Base-by-base conservation (phyloP, 2,113 vertebrate genomes). In the Nothoprocta perdicaria region DNA sequence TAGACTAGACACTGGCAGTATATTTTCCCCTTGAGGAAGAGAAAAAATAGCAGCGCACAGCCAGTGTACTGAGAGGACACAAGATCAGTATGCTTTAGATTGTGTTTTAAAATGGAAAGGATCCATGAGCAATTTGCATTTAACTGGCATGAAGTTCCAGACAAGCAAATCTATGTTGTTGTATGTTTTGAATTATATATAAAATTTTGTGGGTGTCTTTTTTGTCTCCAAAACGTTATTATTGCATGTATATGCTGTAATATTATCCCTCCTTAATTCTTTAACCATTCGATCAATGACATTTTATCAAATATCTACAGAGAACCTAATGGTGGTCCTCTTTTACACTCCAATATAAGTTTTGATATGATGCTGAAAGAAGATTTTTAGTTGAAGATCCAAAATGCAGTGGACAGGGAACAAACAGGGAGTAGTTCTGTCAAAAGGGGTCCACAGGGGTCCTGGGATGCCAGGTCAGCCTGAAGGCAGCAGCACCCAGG, bases 401-500 rank as follows among this genome's bases (percentile, higher is more conserved):
- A 48, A 74, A 90, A 15, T 11, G 4, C 19, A 24, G 3, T 4
- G 5, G 10, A 14, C 35, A 75, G 9, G 31, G 38, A 29, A 33
- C 48, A 33, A 2, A 17, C 14, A 52, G 21, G 4, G 45, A 15
- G 27, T 11, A 81, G 10, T 14, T 67, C 23, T 62, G 72, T n/a
- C 74, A 29, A 52, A 26, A 43, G 1, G 9, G 5, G 43, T 53
- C 5, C 23, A 7, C 6, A 31, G 11, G 18, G 50, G 13, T 6
- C 23, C 50, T 26, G 50, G 5, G 24, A 52, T 14, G 26, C 52
- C 43, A 67, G 29, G 45, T 11, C 10, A 14, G 8, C 18, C 33
- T 4, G 0, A 7, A 58, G 9, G 12, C 21, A 75, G 18, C 13
- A 58, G 35, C 10, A 4, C 9, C 11, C 4, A 24, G 41, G 33